These are phyloP conservation scores for Lepidurus packardi DNA, from an alignment of 1,140 invertebrate species.

Conservation along the genomic window DNA sequence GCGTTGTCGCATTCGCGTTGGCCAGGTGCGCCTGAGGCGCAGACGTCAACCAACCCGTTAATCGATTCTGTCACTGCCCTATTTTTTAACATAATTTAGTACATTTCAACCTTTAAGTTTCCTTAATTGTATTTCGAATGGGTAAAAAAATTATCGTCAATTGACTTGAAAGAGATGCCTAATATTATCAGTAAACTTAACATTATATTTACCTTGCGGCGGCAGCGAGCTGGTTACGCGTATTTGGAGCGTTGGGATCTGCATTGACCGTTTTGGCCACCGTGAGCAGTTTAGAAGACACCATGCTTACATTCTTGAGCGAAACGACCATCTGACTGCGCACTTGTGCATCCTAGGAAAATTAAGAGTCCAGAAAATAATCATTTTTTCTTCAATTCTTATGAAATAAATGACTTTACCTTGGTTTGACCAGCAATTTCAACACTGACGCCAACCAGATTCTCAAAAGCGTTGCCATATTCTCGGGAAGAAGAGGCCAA, in stretches of 20 bases:
- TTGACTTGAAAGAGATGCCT: constrained; percentile 1
- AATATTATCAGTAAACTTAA: neutral
- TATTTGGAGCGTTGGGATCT: constrained; percentile 81
- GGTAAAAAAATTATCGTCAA: neutral
- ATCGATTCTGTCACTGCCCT: constrained; percentile 83
- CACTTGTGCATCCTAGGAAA: constrained; percentile 57
- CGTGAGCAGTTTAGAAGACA: constrained; percentile 77
- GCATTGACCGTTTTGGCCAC: constrained; percentile 82
- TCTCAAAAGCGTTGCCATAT: constrained; percentile 71
- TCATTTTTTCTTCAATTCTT: neutral
- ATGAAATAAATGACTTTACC: constrained; percentile 40
- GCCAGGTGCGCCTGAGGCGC: constrained; percentile 73
- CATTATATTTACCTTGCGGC: constrained; percentile 54
- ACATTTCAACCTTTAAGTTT: constrained; percentile 24
- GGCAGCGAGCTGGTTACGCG: constrained; percentile 77
- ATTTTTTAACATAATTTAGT: constrained; percentile 31
- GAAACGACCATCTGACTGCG: constrained; percentile 73
- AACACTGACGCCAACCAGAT: constrained; percentile 67
- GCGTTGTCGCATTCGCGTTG: constrained; percentile 96
- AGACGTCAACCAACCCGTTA: constrained; percentile 78
- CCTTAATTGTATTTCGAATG: constrained; percentile 15
- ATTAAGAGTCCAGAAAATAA: constrained; percentile 31
- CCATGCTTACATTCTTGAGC: constrained; percentile 77
- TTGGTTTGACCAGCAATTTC: constrained; percentile 74
- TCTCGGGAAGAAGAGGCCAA: constrained; percentile 66